phyloP scores from a whole-genome alignment of 2,113 vertebrate species.

The Manacus vitellinus region DNA sequence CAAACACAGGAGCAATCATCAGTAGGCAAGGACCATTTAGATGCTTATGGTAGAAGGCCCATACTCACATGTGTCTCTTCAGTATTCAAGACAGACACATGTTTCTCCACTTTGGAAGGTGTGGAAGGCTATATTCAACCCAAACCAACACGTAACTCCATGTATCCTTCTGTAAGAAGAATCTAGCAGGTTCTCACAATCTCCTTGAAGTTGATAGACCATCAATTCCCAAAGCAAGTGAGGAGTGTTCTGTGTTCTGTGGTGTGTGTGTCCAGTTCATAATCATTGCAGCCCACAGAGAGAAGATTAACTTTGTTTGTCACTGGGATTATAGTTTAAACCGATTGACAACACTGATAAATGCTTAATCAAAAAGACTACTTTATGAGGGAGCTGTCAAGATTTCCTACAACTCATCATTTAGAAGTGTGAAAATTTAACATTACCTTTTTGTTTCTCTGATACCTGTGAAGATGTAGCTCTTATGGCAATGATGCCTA shows the following conservation, averaged over 20 bases:
- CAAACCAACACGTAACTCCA: not conserved
- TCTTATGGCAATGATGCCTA: not conserved
- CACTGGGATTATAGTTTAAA: not conserved
- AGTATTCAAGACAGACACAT: not conserved
- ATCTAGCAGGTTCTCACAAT: not conserved
- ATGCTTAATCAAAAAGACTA: not conserved
- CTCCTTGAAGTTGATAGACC: not conserved
- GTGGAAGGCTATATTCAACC: not conserved
- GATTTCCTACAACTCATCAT: not conserved
- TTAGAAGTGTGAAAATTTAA: not conserved
- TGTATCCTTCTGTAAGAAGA: not conserved
- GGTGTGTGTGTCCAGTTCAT: rapidly evolving
- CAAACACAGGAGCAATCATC: not conserved
- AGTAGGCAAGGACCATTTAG: not conserved
- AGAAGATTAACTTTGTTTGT: not conserved
- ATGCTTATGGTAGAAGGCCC: not conserved
- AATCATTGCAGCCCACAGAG: not conserved
- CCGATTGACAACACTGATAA: not conserved
- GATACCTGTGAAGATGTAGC: not conserved
- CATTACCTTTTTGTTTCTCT: not conserved
- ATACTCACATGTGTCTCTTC: not conserved
- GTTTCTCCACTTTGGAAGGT: not conserved
- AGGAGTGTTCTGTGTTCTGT: not conserved
- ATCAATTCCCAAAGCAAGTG: not conserved
- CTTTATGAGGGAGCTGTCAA: not conserved